phyloP scores from a whole-genome alignment of 1,140 invertebrate species.

The Saccostrea cuccullata region DNA sequence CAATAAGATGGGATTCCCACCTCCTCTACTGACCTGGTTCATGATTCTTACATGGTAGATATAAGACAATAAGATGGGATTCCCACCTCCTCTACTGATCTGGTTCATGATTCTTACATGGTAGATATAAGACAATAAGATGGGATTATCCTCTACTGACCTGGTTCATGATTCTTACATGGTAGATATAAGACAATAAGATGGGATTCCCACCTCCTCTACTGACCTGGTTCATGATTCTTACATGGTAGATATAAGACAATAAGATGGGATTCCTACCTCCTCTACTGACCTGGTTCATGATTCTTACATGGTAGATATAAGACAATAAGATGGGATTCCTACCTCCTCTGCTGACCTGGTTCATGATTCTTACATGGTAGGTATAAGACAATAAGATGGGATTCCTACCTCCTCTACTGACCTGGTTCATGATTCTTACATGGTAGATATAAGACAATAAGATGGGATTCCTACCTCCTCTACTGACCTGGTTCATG shows the following conservation, averaged over 20 bases:
- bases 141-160: neutral
- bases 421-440: slow-evolving; percentile 2
- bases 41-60: neutral
- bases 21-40: neutral
- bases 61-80: neutral
- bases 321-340: neutral
- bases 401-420: neutral
- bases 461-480: neutral
- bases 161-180: slow-evolving; percentile 8
- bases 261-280: neutral
- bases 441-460: neutral
- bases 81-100: neutral
- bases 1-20: neutral
- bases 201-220: neutral
- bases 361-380: slow-evolving; percentile 12
- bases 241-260: neutral
- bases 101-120: slow-evolving; percentile 13
- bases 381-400: neutral
- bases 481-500: neutral
- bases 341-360: neutral
- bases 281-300: neutral
- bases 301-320: neutral
- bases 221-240: neutral
- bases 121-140: neutral
- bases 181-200: neutral